Base-by-base conservation (phyloP, 2,113 vertebrate genomes). In the Cryptomyrus ogoouensis region DNA sequence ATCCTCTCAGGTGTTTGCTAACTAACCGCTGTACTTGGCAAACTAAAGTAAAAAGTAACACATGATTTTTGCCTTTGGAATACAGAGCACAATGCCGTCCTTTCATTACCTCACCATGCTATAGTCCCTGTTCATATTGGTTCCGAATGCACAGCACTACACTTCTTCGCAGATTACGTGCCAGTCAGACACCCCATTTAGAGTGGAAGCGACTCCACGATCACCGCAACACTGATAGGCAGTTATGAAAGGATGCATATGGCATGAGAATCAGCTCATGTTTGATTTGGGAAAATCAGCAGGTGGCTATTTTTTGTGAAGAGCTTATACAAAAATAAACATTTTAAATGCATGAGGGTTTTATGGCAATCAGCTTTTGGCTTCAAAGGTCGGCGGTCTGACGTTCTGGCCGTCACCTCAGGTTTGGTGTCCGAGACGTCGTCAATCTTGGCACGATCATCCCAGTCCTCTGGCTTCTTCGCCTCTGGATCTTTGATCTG, bases 401-500 rank as follows among this genome's bases (percentile, higher is more conserved):
- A 12, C 21, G 24, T 17, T 8, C 39, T 0, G 3, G 56, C 35
- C n/a, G 89, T 5, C 6, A 97, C 97, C 96, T 97, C 96, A n/a
- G 95, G 93, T 90, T 95, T 96, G 1, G 90, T 89, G 42, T 96
- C 95, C 6, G 93, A 92, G 0, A 91, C 93, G 88, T 96, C 95
- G 35, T 96, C 95, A 2, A 96, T 95, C 91, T 92, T 92, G 0
- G 95, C 93, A n/a, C 89, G 90, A 58, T 96, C 96, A 17, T 96
- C 95, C 96, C 96, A 96, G 46, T 95, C 95, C 3, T 91, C 91
- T 2, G 96, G 94, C 90, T 96, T 96, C 91, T 93, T 95, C 50
- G 95, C 96, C 13, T 94, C 90, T 0, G 95, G 94, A 90, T 96
- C 95, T 50, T 96, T 97, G 50, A 95, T 94, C 87, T 92, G 96